A percentile compares a stretch with the other conserved stretches of the same genome.
Conservation (phyloP, 2,113 vertebrate species). For the Otus sunia region DNA sequence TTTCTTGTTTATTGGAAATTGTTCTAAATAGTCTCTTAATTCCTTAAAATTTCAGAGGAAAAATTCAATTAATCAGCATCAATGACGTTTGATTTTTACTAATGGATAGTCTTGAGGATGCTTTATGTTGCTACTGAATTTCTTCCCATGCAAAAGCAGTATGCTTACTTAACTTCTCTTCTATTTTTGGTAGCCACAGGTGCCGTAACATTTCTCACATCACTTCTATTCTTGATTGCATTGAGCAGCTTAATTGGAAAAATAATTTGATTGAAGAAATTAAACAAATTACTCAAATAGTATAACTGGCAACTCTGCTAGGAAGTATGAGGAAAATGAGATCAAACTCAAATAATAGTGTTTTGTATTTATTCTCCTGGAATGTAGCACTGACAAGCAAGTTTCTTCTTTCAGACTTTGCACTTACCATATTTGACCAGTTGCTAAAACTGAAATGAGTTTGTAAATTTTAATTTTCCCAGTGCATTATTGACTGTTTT, state of each 20-base stretch:
- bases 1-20: not conserved
- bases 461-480: slow-evolving; percentile 3
- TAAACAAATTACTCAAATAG: not conserved
- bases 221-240: slow-evolving; percentile 24
- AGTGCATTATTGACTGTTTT: not conserved
- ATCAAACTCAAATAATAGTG: not conserved
- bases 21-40: not conserved
- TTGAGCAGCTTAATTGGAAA: slow-evolving; percentile 21
- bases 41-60: not conserved
- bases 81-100: not conserved
- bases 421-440: not conserved
- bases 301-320: not conserved
- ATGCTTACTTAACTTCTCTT: not conserved
- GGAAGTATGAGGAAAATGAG: not conserved
- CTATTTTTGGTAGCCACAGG: slow-evolving; percentile 31
- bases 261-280: slow-evolving; percentile 48
- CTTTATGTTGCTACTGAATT: not conserved
- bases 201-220: not conserved
- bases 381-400: not conserved
- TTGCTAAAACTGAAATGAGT: not conserved
- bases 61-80: not conserved
- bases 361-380: not conserved
- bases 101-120: not conserved
- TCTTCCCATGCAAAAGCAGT: not conserved
- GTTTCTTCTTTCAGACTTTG: not conserved